Evolutionary conservation across 2,113 vertebrate species (phyloP).

Genomic region (Sterrhoptilus dennistouni): DNA sequence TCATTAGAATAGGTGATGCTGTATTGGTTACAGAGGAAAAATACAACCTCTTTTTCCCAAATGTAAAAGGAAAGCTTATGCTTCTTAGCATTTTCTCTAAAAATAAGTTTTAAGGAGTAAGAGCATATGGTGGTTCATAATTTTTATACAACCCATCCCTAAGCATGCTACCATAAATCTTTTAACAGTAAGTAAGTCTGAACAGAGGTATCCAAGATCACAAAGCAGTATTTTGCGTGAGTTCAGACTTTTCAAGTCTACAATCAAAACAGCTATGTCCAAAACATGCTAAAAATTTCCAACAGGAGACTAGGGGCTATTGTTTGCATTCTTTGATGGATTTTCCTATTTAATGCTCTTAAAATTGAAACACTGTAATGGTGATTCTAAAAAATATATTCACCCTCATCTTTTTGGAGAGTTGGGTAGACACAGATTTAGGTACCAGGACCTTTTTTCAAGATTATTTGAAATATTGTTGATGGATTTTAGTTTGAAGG

Average conservation of each 20-base stretch:
- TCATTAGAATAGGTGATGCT: neutral
- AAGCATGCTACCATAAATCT: conserved; percentile 33
- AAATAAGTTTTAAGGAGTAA: neutral
- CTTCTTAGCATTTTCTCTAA: neutral
- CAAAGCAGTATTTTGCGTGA: neutral
- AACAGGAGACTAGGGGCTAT: neutral
- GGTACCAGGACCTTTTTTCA: neutral
- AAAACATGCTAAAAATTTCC: neutral
- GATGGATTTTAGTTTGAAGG: neutral
- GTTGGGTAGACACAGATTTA: neutral
- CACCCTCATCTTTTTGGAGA: neutral
- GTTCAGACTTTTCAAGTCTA: neutral
- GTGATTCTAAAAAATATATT: neutral
- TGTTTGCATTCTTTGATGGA: neutral
- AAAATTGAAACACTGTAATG: neutral
- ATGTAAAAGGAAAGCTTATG: neutral
- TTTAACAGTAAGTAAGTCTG: neutral
- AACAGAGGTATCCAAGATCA: neutral
- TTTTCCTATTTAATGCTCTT: neutral
- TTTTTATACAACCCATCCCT: neutral
- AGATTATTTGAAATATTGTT: neutral
- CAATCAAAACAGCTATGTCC: neutral
- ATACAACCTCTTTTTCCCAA: neutral
- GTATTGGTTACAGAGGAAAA: neutral
- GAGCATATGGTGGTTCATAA: neutral